phyloP scores from a whole-genome alignment of 2,797 vertebrate species.

The Clarias fuscus region DNA sequence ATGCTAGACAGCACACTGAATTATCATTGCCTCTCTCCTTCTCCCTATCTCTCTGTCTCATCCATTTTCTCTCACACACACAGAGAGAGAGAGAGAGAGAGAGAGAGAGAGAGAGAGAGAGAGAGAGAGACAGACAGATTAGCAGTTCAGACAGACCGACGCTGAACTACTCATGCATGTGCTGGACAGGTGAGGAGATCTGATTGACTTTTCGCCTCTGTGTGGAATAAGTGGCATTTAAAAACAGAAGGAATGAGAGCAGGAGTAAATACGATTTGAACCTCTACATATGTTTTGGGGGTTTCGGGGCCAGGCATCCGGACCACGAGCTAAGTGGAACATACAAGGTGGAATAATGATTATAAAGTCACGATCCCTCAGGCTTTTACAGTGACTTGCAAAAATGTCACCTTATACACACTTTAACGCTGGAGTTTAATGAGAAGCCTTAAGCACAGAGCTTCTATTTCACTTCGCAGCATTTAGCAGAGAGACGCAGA shows the following conservation, averaged over 20 bases:
- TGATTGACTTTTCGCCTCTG: slow-evolving; percentile 22
- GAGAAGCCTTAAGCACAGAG: background rate
- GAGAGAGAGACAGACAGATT: background rate
- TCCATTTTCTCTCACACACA: no score
- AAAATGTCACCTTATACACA: background rate
- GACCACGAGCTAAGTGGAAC: background rate
- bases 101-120: no score
- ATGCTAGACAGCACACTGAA: background rate
- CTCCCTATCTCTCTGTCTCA: background rate
- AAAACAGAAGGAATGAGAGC: background rate
- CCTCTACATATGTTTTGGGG: background rate
- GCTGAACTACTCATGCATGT: slow-evolving; percentile 12
- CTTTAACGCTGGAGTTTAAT: background rate
- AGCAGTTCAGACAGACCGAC: background rate
- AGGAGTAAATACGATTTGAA: slow-evolving; percentile 3
- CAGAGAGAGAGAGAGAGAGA: no score
- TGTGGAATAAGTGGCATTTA: slow-evolving; percentile 11
- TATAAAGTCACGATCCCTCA: background rate
- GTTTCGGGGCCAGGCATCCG: background rate
- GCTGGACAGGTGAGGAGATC: slow-evolving; percentile 3
- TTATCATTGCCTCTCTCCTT: background rate
- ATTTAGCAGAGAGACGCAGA: background rate
- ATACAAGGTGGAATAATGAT: slow-evolving; percentile 7
- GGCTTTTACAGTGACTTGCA: background rate
- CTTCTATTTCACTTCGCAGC: background rate